Conservation (phyloP, 2,113 vertebrate genomes). For the Charadrius vociferus region DNA sequence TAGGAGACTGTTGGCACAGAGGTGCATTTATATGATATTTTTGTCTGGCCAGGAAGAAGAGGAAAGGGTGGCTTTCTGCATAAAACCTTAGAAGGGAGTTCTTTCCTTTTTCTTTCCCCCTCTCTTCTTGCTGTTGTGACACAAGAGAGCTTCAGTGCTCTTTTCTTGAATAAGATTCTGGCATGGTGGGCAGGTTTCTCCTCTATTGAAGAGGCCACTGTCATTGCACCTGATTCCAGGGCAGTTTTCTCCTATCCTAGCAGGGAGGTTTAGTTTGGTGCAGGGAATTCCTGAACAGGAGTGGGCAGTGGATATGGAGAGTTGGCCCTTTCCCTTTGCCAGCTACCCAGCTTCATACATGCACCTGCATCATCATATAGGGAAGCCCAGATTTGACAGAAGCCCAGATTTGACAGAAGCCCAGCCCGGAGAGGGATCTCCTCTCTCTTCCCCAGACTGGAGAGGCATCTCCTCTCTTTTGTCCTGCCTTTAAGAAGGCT, state of each 20-base stretch:
- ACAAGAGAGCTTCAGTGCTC: background rate
- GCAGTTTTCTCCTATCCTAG: background rate
- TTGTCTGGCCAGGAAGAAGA: background rate
- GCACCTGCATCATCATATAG: rapidly evolving
- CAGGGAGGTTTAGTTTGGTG: background rate
- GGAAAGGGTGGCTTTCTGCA: background rate
- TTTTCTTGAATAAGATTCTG: background rate
- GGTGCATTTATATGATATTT: background rate
- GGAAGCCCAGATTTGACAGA: background rate
- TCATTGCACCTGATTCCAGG: background rate
- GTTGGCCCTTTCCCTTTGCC: background rate
- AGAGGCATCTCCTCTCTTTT: background rate
- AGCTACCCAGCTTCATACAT: background rate
- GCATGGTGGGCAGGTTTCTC: background rate
- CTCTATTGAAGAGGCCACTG: background rate
- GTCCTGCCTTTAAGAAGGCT: background rate
- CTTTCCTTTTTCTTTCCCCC: background rate
- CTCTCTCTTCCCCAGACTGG: background rate
- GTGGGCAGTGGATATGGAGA: background rate
- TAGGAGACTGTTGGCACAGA: background rate
- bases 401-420: background rate
- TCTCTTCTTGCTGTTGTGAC: background rate
- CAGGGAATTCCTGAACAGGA: background rate
- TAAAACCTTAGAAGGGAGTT: background rate
- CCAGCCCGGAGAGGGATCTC: background rate